Percentiles rank a stretch among this genome's conserved stretches.
phyloP scores from a whole-genome alignment of 92 coral and sea anemone genomes.

The Epizoanthus scotinus region DNA sequence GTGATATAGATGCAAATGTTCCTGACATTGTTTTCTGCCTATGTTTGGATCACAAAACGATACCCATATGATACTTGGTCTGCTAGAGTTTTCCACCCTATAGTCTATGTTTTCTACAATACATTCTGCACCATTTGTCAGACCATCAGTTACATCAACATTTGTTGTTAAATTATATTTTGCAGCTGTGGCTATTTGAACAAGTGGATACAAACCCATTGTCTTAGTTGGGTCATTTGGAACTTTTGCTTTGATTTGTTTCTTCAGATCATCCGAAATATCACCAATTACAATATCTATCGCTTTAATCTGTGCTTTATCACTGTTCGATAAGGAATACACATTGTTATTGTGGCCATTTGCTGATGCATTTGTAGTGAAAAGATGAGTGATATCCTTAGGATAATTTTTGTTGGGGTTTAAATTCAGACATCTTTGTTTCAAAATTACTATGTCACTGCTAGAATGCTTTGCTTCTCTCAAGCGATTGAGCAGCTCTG shows the following conservation, averaged over 20 bases:
- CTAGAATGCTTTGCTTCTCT: constrained; percentile 71
- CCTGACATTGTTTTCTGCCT: constrained; percentile 55
- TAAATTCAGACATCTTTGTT: constrained; percentile 49
- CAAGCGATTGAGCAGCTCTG: constrained; percentile 68
- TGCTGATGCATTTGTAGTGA: not conserved
- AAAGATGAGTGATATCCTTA: too few relatives aligned
- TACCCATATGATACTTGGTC: constrained; percentile 79
- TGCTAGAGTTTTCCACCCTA: constrained; percentile 55
- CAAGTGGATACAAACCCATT: constrained; percentile 51
- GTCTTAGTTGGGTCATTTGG: constrained; percentile 68
- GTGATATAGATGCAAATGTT: constrained; percentile 51
- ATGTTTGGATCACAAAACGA: constrained; percentile 52
- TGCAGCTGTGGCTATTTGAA: constrained; percentile 51
- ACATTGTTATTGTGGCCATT: constrained; percentile 47
- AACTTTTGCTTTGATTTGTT: constrained; percentile 56
- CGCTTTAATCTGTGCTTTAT: constrained; percentile 60
- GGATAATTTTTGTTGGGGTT: constrained; percentile 8
- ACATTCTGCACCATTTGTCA: constrained; percentile 81
- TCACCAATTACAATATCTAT: constrained; percentile 73
- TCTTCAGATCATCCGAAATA: constrained; percentile 54
- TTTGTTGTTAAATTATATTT: constrained; percentile 72
- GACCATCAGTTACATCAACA: constrained; percentile 65
- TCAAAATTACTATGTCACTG: constrained; percentile 47
- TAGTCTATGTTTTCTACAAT: constrained; percentile 59
- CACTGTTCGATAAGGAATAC: constrained; percentile 25